phyloP scores from a whole-genome alignment of 2,888 invertebrate species.

The Melipona bicolor region DNA sequence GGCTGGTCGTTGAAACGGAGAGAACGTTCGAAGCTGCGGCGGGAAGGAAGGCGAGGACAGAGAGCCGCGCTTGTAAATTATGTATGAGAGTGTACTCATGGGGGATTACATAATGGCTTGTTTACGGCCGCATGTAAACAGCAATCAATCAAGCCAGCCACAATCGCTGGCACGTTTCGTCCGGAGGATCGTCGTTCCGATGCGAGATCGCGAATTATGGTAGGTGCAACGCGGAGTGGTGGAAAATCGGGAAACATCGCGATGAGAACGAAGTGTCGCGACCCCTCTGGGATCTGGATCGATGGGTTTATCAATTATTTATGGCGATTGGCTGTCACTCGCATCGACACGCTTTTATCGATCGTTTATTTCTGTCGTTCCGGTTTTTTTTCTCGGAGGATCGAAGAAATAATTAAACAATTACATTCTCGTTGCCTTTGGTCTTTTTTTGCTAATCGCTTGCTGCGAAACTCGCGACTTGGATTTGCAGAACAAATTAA shows the following conservation, averaged over 20 bases:
- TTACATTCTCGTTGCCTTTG: neutral
- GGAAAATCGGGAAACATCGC: slow-evolving; percentile 57
- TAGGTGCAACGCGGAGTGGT: slow-evolving; percentile 38
- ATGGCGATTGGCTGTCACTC: slow-evolving; percentile 54
- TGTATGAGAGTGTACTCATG: slow-evolving; percentile 74
- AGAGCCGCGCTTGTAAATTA: slow-evolving; percentile 72
- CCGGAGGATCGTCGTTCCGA: slow-evolving; percentile 48
- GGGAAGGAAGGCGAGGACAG: slow-evolving; percentile 42
- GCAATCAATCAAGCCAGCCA: slow-evolving; percentile 75
- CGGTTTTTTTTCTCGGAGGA: neutral
- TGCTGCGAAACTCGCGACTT: neutral
- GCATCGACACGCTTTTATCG: slow-evolving; percentile 47
- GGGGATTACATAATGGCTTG: slow-evolving; percentile 78
- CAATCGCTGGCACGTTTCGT: slow-evolving; percentile 55
- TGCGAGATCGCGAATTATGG: no score
- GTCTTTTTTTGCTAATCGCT: neutral
- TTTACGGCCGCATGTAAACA: slow-evolving; percentile 79
- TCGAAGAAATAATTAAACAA: neutral
- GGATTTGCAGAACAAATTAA: neutral
- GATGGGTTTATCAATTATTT: slow-evolving; percentile 73
- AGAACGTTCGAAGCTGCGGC: neutral
- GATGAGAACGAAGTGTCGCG: slow-evolving; percentile 43
- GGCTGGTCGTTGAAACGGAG: slow-evolving; percentile 32
- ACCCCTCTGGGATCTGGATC: slow-evolving; percentile 25
- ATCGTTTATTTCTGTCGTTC: slow-evolving; percentile 11